Evolutionary conservation across 2,113 vertebrate genomes (phyloP), one percentile per base, ranked within the genome.

Genomic region (Arizona elegans): DNA sequence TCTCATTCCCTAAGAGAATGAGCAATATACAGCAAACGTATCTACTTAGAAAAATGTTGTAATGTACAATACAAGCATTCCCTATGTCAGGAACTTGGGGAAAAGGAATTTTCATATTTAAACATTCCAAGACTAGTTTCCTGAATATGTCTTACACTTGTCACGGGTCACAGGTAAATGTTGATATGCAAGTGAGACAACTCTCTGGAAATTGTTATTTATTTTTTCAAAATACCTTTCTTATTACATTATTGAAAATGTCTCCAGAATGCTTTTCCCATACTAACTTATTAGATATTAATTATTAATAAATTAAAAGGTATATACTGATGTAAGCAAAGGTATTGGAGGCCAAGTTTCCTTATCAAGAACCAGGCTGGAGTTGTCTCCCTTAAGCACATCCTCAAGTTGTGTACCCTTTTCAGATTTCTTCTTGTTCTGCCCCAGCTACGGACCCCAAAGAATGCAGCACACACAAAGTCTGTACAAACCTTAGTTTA

Each of bases 281-380:
- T 19, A 38, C 15, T 38, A 17, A 75, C 15, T 8, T 75, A 13
- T 5, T 93, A 92, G 85, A 58, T 88, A 81, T 92, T 92, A 85
- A 52, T 88, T 54, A 58, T 91, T 92, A 85, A 52, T 89, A 56
- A 58, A 6, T 94, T 89, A 91, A 94, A 96, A 94, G 59, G 86
- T 56, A 65, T 92, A 65, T 5, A 91, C 5, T 50, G 47, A 10
- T 58, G 53, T 91, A n/a, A 93, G 56, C 24, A 88, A 92, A 95
- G 3, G 8, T 38, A 55, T 38, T 93, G 89, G 89, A 38, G 94
- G 33, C 87, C 90, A 93, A 33, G 24, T 96, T 33, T 95, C 91
- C 70, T 93, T 96, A 92, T 94, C 96, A 95, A 65, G 94, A 75
- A 86, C 93, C 52, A 87, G 91, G 10, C 90, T 93, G 95, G 85